Conservation (phyloP, 2,797 vertebrate species). For the Fistularia commersonii region DNA sequence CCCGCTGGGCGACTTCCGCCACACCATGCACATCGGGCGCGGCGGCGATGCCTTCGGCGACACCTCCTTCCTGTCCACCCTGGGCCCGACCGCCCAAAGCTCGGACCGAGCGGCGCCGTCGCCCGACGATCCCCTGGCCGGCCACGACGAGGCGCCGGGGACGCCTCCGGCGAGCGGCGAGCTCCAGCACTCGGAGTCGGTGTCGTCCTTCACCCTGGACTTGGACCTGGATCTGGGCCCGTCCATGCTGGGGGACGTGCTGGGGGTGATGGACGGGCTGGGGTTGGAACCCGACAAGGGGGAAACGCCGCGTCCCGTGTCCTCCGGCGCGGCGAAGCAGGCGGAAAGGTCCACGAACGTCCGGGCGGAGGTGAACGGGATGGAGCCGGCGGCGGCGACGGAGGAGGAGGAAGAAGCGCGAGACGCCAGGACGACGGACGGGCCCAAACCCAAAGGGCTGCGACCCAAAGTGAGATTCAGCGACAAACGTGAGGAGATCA, state of each 20-base stretch:
- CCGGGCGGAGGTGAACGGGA: slow-evolving; percentile 48
- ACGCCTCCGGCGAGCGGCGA: slow-evolving; percentile 41
- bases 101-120: slow-evolving; percentile 36
- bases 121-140: slow-evolving; percentile 31
- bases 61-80: slow-evolving; percentile 87
- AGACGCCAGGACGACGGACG: slow-evolving; percentile 62
- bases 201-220: slow-evolving; percentile 77
- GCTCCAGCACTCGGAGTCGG: slow-evolving; percentile 76
- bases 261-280: slow-evolving; percentile 87
- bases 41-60: slow-evolving; percentile 90
- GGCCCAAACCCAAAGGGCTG: slow-evolving; percentile 59
- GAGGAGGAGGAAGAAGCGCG: no score
- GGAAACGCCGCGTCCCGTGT: slow-evolving; percentile 43
- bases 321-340: slow-evolving; percentile 39
- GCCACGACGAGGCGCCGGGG: slow-evolving; percentile 34
- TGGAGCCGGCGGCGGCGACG: no score
- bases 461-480: slow-evolving; percentile 81
- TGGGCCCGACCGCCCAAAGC: slow-evolving; percentile 65
- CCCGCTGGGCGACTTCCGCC: slow-evolving; percentile 86
- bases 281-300: slow-evolving; percentile 59
- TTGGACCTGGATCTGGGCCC: slow-evolving; percentile 89
- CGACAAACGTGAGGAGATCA: slow-evolving; percentile 80
- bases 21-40: slow-evolving; percentile 93
- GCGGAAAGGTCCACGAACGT: slow-evolving; percentile 39
- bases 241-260: slow-evolving; percentile 88